Percentiles rank a stretch among this genome's conserved stretches.
Conservation (phyloP, 2,797 vertebrate genomes). For the Acrossocheilus fasciatus region DNA sequence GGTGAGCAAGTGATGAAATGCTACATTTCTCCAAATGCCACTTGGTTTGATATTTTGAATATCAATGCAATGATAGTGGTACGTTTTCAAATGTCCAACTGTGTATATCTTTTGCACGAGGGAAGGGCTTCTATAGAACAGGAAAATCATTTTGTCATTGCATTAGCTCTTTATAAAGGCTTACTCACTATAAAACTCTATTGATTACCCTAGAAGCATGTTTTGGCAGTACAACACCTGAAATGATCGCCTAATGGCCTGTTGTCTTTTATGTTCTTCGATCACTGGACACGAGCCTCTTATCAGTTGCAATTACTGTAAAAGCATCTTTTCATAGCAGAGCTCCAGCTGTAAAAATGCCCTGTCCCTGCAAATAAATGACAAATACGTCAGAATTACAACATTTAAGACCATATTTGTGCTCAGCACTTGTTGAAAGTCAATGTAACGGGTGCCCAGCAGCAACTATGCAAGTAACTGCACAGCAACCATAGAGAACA, state of each 20-base stretch:
- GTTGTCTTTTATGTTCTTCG: neutral
- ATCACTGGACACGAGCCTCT: neutral
- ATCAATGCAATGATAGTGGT: neutral
- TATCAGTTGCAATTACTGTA: neutral
- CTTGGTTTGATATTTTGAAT: neutral
- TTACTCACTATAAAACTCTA: neutral
- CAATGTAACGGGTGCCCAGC: neutral
- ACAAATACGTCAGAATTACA: neutral
- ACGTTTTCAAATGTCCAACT: neutral
- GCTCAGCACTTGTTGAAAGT: neutral
- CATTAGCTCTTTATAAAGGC: neutral
- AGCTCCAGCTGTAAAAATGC: constrained; percentile 15
- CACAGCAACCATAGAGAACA: neutral
- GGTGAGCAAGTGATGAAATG: neutral
- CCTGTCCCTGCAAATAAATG: neutral
- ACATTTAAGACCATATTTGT: neutral
- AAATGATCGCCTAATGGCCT: neutral
- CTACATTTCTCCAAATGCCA: neutral
- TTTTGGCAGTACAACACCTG: neutral
- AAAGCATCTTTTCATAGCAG: neutral
- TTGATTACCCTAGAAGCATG: neutral
- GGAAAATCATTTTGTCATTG: neutral
- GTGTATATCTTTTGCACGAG: neutral
- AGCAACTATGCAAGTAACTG: neutral
- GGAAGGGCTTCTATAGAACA: neutral